Conservation (phyloP, 2,888 invertebrate genomes). For the Acheta domesticus region DNA sequence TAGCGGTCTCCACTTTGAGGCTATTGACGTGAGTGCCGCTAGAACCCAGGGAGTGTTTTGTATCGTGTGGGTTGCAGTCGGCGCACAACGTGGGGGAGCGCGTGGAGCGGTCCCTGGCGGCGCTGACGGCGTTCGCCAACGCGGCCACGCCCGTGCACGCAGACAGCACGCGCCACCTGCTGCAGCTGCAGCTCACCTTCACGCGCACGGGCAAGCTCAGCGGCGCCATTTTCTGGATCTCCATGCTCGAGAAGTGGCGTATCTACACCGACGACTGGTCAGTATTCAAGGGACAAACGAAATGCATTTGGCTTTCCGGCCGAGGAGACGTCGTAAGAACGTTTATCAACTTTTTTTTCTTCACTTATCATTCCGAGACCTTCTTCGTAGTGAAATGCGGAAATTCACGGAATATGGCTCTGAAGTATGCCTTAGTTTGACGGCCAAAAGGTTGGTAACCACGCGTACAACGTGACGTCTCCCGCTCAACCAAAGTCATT, state of each 20-base stretch:
- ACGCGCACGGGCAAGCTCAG: conserved; percentile 82
- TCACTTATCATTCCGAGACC: too few relatives aligned
- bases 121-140: conserved; percentile 76
- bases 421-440: too few relatives aligned
- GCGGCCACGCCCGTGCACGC: conserved; percentile 81
- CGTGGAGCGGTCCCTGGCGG: conserved; percentile 63
- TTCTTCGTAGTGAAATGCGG: too few relatives aligned
- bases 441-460: too few relatives aligned
- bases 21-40: too few relatives aligned
- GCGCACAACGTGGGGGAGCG: conserved; percentile 61
- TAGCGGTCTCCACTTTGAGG: too few relatives aligned
- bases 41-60: too few relatives aligned
- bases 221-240: conserved; percentile 81
- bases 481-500: too few relatives aligned
- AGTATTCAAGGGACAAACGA: conserved; percentile 21
- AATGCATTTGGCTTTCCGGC: background rate
- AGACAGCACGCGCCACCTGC: conserved; percentile 79
- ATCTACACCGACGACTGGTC: conserved; percentile 57
- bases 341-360: too few relatives aligned
- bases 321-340: background rate
- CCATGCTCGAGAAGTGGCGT: conserved; percentile 84
- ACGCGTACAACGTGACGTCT: too few relatives aligned
- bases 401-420: too few relatives aligned
- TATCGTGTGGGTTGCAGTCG: conserved; percentile 46
- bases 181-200: conserved; percentile 79